Percentiles rank a stretch among this genome's conserved stretches.
These are phyloP conservation scores for Araneus ventricosus DNA, from an alignment of 1,140 invertebrate species.

Conservation along the genomic window DNA sequence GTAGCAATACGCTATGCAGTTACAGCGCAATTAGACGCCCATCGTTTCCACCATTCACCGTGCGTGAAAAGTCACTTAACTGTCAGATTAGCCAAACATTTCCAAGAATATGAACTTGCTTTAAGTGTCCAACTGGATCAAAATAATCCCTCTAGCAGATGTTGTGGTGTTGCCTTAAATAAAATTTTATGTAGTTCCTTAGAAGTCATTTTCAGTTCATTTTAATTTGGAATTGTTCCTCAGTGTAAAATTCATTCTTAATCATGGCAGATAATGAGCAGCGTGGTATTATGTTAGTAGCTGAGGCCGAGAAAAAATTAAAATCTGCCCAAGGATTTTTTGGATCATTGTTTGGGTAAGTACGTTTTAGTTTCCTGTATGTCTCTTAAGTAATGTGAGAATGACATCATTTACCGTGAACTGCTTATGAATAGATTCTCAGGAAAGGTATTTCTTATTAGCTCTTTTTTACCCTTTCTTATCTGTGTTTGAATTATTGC, in stretches of 20 bases:
- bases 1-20: not conserved
- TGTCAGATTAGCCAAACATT: not conserved
- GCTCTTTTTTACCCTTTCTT: too few relatives aligned
- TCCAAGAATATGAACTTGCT: not conserved
- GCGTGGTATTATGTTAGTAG: slow-evolving; percentile 93
- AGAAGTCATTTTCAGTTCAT: not conserved
- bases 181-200: not conserved
- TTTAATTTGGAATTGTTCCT: not conserved
- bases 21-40: not conserved
- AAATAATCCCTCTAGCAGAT: slow-evolving; percentile 22
- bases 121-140: not conserved
- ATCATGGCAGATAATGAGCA: slow-evolving; percentile 94
- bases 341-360: slow-evolving; percentile 93
- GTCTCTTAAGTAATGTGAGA: not conserved
- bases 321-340: slow-evolving; percentile 90
- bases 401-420: not conserved
- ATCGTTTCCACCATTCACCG: not conserved
- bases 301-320: slow-evolving; percentile 94
- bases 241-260: not conserved
- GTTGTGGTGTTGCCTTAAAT: not conserved
- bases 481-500: too few relatives aligned
- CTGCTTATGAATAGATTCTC: too few relatives aligned
- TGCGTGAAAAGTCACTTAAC: not conserved
- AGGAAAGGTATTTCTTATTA: too few relatives aligned
- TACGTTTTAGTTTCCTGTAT: slow-evolving; percentile 23